These are phyloP conservation scores for Gymnoscopelus braueri DNA, from an alignment of 2,797 vertebrate genomes.

Conservation along the genomic window DNA sequence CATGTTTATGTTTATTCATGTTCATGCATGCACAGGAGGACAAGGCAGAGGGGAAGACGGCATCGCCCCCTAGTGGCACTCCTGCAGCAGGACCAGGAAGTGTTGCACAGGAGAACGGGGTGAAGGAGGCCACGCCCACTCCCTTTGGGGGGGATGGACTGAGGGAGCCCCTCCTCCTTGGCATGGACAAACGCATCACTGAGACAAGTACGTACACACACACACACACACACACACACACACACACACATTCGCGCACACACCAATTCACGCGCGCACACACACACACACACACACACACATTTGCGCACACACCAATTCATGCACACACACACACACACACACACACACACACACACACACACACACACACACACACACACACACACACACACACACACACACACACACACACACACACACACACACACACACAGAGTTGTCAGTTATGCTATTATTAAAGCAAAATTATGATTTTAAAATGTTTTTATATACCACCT, in stretches of 20 bases:
- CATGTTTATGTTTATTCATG: no score
- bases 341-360: not conserved
- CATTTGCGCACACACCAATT: no score
- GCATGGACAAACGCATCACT: slow-evolving; percentile 89
- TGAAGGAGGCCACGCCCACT: slow-evolving; percentile 77
- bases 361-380: no score
- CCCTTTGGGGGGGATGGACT: slow-evolving; percentile 83
- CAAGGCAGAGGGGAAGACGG: slow-evolving; percentile 76
- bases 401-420: no score
- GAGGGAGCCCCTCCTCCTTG: slow-evolving; percentile 87
- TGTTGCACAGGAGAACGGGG: slow-evolving; percentile 84
- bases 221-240: slow-evolving; percentile 1
- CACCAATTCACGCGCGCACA: not conserved
- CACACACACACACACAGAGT: no score
- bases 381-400: no score
- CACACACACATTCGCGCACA: no score
- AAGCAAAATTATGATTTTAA: no score
- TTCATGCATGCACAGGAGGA: slow-evolving; percentile 81
- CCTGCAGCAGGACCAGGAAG: slow-evolving; percentile 66
- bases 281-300: slow-evolving; percentile 15
- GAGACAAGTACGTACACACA: slow-evolving; percentile 88
- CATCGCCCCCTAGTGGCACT: slow-evolving; percentile 72
- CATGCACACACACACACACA: slow-evolving; percentile 7
- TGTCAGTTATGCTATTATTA: no score
- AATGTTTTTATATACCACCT: no score